Percentiles rank a stretch among this genome's conserved stretches.
phyloP scores from a whole-genome alignment of 2,113 vertebrate species.

The Saguinus midas region DNA sequence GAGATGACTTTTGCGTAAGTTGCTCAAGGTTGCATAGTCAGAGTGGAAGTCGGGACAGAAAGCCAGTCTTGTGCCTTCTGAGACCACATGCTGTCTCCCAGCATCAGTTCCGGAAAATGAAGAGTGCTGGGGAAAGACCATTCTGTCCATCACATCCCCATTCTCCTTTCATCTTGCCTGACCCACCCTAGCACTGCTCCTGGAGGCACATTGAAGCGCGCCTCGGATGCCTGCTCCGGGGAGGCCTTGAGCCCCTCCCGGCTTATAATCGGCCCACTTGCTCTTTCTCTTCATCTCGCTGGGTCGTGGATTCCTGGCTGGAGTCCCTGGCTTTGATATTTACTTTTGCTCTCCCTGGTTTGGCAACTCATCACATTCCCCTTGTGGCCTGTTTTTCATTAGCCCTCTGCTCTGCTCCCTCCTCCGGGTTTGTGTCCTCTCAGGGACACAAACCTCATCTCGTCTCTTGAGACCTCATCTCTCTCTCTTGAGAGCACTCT shows the following conservation, averaged over 20 bases:
- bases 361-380: constrained; percentile 62
- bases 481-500: background rate
- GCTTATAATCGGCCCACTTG: background rate
- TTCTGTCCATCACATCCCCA: background rate
- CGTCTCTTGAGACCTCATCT: too few species aligned
- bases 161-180: constrained; percentile 18
- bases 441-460: background rate
- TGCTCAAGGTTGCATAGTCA: background rate
- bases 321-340: constrained; percentile 69
- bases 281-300: constrained; percentile 37
- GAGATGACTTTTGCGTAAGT: background rate
- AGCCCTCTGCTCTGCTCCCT: background rate
- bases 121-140: background rate
- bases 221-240: background rate
- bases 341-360: background rate
- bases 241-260: background rate
- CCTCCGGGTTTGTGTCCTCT: constrained; percentile 21
- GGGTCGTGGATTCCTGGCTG: constrained; percentile 61
- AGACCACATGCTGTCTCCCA: background rate
- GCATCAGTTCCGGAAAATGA: background rate
- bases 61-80: background rate
- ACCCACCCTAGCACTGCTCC: background rate
- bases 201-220: constrained; percentile 70
- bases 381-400: background rate
- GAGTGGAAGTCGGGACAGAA: background rate